These are phyloP conservation scores for Cheilosia grossa DNA, from an alignment of 2,888 invertebrate genomes.

Conservation along the genomic window DNA sequence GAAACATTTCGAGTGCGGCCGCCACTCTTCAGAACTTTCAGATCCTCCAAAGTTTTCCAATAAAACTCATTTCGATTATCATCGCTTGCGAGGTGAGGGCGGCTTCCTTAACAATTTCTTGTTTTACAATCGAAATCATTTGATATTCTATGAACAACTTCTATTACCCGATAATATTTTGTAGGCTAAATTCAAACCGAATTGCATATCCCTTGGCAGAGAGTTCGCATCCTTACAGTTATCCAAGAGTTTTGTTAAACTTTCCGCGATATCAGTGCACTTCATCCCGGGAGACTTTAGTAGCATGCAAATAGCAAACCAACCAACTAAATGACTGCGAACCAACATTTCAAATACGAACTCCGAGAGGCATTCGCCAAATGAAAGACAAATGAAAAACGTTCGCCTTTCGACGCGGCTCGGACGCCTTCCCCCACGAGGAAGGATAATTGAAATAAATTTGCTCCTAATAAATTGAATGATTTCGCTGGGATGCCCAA, in stretches of 20 bases:
- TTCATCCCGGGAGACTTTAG: slow-evolving; percentile 30
- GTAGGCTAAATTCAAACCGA: slow-evolving; percentile 65
- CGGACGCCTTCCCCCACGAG: slow-evolving; percentile 33
- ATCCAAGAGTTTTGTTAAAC: slow-evolving; percentile 61
- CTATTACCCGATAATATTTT: slow-evolving; percentile 59
- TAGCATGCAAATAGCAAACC: slow-evolving; percentile 36
- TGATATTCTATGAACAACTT: slow-evolving; percentile 29
- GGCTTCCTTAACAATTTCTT: slow-evolving; percentile 53
- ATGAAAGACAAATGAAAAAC: slow-evolving; percentile 53
- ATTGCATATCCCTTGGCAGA: slow-evolving; percentile 55
- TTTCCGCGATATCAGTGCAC: slow-evolving; percentile 61
- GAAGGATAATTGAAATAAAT: slow-evolving; percentile 69
- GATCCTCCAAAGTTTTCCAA: slow-evolving; percentile 68
- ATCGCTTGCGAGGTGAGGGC: slow-evolving; percentile 17
- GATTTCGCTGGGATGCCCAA: slow-evolving; percentile 37
- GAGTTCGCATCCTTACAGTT: slow-evolving; percentile 49
- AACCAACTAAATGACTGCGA: slow-evolving; percentile 15
- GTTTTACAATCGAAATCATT: slow-evolving; percentile 46
- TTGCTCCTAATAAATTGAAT: slow-evolving; percentile 62
- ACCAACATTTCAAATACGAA: slow-evolving; percentile 20
- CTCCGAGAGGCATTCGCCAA: slow-evolving; percentile 36
- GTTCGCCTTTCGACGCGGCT: slow-evolving; percentile 15
- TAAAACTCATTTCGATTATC: slow-evolving; percentile 61
- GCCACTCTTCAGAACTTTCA: slow-evolving; percentile 61
- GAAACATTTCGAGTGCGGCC: slow-evolving; percentile 61